Conservation (phyloP, 2,888 invertebrate species). For the Philereme vetulata region DNA sequence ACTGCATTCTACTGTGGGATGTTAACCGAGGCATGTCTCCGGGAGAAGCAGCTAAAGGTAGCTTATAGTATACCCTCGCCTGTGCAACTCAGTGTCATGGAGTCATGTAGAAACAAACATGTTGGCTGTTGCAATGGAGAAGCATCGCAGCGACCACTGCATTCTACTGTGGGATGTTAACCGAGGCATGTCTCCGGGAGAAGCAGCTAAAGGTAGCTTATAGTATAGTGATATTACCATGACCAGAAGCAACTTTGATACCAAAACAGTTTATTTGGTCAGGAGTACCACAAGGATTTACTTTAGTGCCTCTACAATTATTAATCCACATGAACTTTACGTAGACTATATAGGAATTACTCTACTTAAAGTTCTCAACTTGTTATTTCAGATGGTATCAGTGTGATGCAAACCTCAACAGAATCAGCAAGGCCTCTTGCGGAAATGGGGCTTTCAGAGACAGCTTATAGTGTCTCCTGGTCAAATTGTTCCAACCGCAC, state of each 20-base stretch:
- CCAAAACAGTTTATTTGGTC: neutral
- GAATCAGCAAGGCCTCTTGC: conserved; percentile 85
- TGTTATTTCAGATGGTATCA: conserved; percentile 38
- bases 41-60: conserved; percentile 47
- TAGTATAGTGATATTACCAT: no score
- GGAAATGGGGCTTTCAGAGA: conserved; percentile 93
- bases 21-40: conserved; percentile 78
- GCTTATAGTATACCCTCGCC: conserved; percentile 86
- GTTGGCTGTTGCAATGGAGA: conserved; percentile 94
- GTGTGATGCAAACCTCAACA: conserved; percentile 50
- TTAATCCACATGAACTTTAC: neutral
- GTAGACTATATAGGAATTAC: no score
- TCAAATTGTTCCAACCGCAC: conserved; percentile 88
- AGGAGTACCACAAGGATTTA: conserved; percentile 1
- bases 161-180: conserved; percentile 95
- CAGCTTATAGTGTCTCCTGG: conserved; percentile 94
- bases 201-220: conserved; percentile 36
- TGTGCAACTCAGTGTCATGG: conserved; percentile 95
- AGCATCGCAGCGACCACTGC: conserved; percentile 94
- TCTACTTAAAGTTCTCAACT: neutral
- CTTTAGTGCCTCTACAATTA: neutral
- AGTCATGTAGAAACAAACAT: conserved; percentile 92
- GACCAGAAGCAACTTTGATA: no score
- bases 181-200: conserved; percentile 65
- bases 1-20: conserved; percentile 96